Percentiles rank a stretch among this genome's conserved stretches.
phyloP scores from a whole-genome alignment of 2,888 invertebrate species.

The Platycheirus albimanus region DNA sequence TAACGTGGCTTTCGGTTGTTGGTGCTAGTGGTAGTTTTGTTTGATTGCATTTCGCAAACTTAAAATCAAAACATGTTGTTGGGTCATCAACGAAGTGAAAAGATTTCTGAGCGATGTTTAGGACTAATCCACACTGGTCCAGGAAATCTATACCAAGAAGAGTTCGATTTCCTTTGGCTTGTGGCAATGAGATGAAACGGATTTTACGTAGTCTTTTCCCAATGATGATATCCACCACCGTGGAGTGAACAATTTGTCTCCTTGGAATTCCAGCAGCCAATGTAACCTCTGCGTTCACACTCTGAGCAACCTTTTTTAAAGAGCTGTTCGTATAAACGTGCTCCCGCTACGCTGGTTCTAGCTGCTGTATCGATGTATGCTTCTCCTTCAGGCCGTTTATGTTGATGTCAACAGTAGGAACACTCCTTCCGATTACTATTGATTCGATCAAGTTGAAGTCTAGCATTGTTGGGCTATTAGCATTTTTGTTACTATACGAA shows the following conservation, averaged over 20 bases:
- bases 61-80: too few species aligned
- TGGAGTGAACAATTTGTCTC: conserved; percentile 13
- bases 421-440: conserved; percentile 17
- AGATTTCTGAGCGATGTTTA: not conserved
- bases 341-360: conserved; percentile 69
- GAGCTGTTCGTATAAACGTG: not conserved
- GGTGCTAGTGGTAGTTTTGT: too few species aligned
- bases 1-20: not conserved
- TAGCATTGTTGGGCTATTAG: conserved; percentile 12
- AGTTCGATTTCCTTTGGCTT: conserved; percentile 24
- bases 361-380: conserved; percentile 70
- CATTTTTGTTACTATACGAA: conserved; percentile 19
- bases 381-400: conserved; percentile 60
- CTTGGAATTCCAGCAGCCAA: conserved; percentile 15
- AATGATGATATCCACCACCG: conserved; percentile 17
- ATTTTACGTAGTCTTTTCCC: conserved; percentile 21
- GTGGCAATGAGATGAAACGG: conserved; percentile 11
- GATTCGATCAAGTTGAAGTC: conserved; percentile 18
- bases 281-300: too few species aligned
- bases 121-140: not conserved
- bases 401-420: conserved; percentile 30
- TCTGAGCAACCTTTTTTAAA: not conserved
- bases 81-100: not conserved
- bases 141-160: conserved; percentile 17
- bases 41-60: too few species aligned